Conservation (phyloP, 2,888 invertebrate genomes). For the Raillietiella orientalis region DNA sequence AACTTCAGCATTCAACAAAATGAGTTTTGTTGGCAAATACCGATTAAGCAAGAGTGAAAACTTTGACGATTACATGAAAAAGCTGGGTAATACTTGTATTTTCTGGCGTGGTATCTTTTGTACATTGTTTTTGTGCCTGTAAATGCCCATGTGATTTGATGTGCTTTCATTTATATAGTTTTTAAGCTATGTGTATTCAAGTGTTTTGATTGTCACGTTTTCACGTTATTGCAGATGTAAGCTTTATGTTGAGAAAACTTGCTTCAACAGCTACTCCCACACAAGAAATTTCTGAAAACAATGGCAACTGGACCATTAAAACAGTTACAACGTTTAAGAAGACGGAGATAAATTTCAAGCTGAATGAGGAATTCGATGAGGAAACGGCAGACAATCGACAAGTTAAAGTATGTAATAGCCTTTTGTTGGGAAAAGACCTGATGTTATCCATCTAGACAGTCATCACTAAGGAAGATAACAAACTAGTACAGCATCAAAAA, state of each 20-base stretch:
- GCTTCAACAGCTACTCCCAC: constrained; percentile 53
- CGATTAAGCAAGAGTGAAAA: no score
- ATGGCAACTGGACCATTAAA: constrained; percentile 29
- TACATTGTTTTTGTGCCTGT: no score
- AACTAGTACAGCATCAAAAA: constrained; percentile 46
- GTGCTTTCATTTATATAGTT: no score
- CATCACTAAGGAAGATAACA: constrained; percentile 43
- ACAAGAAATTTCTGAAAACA: constrained; percentile 33
- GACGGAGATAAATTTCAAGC: constrained; percentile 39
- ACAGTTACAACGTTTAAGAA: constrained; percentile 69
- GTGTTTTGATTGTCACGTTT: no score
- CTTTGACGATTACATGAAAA: no score
- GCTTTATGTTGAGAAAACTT: constrained; percentile 53
- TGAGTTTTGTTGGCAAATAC: no score
- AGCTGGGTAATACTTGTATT: no score
- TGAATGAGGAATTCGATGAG: constrained; percentile 60
- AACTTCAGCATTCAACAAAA: no score
- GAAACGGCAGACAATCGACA: constrained; percentile 65
- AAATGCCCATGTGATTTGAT: no score
- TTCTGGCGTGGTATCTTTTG: no score
- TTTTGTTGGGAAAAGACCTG: background rate
- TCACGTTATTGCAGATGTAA: constrained; percentile 33
- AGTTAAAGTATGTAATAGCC: constrained; percentile 19
- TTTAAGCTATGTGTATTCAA: no score
- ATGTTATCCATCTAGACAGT: constrained; percentile 21